phyloP scores from a whole-genome alignment of 2,113 vertebrate genomes.

The Dipodomys stephensi region DNA sequence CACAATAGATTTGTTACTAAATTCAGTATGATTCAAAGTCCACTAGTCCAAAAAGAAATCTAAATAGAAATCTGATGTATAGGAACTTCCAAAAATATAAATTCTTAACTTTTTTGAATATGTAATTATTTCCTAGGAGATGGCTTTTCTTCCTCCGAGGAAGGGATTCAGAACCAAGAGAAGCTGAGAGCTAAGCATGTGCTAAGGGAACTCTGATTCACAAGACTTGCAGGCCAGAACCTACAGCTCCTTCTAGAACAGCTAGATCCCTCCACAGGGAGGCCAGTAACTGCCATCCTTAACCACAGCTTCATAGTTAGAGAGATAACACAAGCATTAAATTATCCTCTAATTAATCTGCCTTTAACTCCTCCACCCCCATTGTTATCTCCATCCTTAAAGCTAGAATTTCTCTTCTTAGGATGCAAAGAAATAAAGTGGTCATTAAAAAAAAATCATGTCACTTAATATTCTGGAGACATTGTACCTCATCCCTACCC shows the following conservation, averaged over 20 bases:
- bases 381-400: background rate
- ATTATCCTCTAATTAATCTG: too few relatives aligned
- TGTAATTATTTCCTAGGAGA: background rate
- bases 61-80: constrained; percentile 44
- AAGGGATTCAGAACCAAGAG: background rate
- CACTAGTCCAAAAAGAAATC: constrained; percentile 31
- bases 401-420: background rate
- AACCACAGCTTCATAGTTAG: background rate
- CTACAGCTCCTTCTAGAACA: background rate
- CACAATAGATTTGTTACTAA: constrained; percentile 55
- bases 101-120: constrained; percentile 34
- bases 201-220: background rate
- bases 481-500: background rate
- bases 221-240: background rate
- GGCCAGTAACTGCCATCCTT: background rate
- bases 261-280: too few relatives aligned
- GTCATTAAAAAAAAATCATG: background rate
- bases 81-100: background rate
- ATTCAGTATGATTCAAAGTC: constrained; percentile 52
- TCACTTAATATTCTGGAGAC: background rate
- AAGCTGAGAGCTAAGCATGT: background rate
- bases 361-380: too few relatives aligned
- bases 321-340: too few relatives aligned
- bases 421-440: constrained; percentile 19
- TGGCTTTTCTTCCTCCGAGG: background rate